These are phyloP conservation scores for Halesus radiatus DNA, from an alignment of 1,140 invertebrate genomes.

Conservation along the genomic window DNA sequence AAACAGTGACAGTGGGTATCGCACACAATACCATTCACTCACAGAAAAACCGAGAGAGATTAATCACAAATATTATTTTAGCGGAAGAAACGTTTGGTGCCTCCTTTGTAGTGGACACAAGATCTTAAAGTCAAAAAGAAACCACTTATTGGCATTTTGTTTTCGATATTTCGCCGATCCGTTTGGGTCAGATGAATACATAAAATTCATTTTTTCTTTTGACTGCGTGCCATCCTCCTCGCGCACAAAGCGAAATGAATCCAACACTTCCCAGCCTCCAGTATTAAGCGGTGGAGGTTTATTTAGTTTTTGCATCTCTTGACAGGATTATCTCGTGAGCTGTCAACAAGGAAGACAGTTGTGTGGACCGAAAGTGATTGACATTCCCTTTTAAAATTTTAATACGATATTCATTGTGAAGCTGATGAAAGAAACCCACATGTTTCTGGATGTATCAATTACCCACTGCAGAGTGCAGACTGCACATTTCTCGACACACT, in stretches of 20 bases:
- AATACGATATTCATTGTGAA: slow-evolving; percentile 55
- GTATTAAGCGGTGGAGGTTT: too few relatives aligned
- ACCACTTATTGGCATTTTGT: slow-evolving; percentile 45
- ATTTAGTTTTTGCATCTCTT: slow-evolving; percentile 14
- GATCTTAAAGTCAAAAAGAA: slow-evolving; percentile 42
- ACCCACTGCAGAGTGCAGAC: slow-evolving; percentile 23
- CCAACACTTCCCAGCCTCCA: neutral
- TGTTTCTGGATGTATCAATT: slow-evolving; percentile 56
- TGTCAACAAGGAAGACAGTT: slow-evolving; percentile 43
- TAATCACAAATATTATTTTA: slow-evolving; percentile 53
- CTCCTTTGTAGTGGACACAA: slow-evolving; percentile 40
- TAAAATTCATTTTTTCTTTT: slow-evolving; percentile 41
- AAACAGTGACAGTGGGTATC: too few relatives aligned
- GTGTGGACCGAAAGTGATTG: slow-evolving; percentile 46
- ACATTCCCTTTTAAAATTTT: slow-evolving; percentile 55
- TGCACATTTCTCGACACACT: neutral
- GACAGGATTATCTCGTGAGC: slow-evolving; percentile 48
- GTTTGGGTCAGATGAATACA: slow-evolving; percentile 42
- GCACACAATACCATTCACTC: too few relatives aligned
- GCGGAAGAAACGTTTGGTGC: slow-evolving; percentile 27
- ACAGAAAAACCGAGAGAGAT: neutral
- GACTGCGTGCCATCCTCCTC: neutral
- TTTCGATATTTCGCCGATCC: slow-evolving; percentile 14
- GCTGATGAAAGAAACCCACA: slow-evolving; percentile 40
- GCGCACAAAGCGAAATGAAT: neutral